Base-by-base conservation (phyloP, 1,140 invertebrate species). In the Saccostrea echinata region DNA sequence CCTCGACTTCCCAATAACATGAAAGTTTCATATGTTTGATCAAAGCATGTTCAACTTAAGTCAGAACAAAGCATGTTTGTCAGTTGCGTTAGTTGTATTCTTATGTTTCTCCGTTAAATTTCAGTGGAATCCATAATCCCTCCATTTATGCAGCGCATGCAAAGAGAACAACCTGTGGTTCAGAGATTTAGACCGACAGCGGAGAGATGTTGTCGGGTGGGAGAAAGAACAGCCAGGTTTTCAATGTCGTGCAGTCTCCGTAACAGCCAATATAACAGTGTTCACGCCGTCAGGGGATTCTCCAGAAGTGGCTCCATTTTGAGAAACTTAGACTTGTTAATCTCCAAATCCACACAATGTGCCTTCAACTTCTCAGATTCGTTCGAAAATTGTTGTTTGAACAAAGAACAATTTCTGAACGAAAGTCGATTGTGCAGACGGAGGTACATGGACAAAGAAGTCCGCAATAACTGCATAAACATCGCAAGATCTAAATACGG, bases 341-440 rank as follows among this genome's bases (percentile, higher is more conserved):
- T 83, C 8, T 83, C 81, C 18, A 91, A 90, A 35, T 80, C 88
- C 24, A 85, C 86, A 18, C 87, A 86, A 43, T 90, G 91, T 71
- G 84, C 88, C 8, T 64, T 57, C 24, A 81, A 82, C 16, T 90
- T 76, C 43, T 84, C 84, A 24, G 87, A 86, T 80, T 33, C 86
- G 13, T 91, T 91, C 68, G 88, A 88, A 80, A 90, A 90, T 76
- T 91, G 91, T 61, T 91, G 91, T 61, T 55, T 53, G n/a, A 86
- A 88, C 61, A 51, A 88, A 27, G 82, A 88, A 57, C 88, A 89
- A 1, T 91, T 84, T 57, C 61, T 80, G 21, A 87, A 86, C 35
- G 86, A 89, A 27, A 83, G 88, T 53, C 86, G 87, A 13, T 81
- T 83, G 52, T 91, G 91, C 71, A 88, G 82, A 85, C 71, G 82